These are phyloP conservation scores for Merodon equestris DNA, from an alignment of 2,888 invertebrate genomes.

Conservation along the genomic window DNA sequence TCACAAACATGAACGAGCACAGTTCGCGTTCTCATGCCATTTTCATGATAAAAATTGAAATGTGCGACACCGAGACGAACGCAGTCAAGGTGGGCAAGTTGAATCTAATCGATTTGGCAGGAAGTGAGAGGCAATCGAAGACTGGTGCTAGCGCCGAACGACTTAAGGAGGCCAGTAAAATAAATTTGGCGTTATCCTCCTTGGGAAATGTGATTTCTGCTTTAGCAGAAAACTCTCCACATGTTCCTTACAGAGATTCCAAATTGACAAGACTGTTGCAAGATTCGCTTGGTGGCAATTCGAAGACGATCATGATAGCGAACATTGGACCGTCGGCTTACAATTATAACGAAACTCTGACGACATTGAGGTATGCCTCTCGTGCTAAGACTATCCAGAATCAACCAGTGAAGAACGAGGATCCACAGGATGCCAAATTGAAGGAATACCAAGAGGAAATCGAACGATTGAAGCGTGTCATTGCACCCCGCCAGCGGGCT, in stretches of 20 bases:
- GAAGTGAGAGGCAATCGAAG: conserved; percentile 98
- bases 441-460: conserved; percentile 98
- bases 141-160: conserved; percentile 96
- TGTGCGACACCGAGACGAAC: conserved; percentile 85
- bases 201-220: conserved; percentile 99
- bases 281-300: conserved; percentile 99
- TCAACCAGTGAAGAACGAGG: conserved; percentile 98
- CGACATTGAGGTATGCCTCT: conserved; percentile 97
- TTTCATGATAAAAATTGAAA: conserved; percentile 98
- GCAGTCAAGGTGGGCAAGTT: conserved; percentile 91
- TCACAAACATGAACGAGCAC: conserved; percentile 99
- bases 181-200: conserved; percentile 97
- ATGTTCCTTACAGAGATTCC: conserved; percentile 98
- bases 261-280: conserved; percentile 97
- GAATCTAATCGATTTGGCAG: conserved; percentile 98
- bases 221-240: conserved; percentile 94
- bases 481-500: conserved; percentile 78
- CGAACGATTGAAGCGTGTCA: conserved; percentile 82
- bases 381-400: conserved; percentile 99
- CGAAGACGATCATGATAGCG: conserved; percentile 99
- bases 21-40: conserved; percentile 99
- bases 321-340: conserved; percentile 98
- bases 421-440: conserved; percentile 98
- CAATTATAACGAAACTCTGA: conserved; percentile 98
- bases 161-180: conserved; percentile 97